A percentile compares a stretch with the other conserved stretches of the same genome.
Evolutionary conservation across 37 sponge, comb jelly and placozoan genomes (phyloP).

Genomic region (Cliona cf. orientalis): DNA sequence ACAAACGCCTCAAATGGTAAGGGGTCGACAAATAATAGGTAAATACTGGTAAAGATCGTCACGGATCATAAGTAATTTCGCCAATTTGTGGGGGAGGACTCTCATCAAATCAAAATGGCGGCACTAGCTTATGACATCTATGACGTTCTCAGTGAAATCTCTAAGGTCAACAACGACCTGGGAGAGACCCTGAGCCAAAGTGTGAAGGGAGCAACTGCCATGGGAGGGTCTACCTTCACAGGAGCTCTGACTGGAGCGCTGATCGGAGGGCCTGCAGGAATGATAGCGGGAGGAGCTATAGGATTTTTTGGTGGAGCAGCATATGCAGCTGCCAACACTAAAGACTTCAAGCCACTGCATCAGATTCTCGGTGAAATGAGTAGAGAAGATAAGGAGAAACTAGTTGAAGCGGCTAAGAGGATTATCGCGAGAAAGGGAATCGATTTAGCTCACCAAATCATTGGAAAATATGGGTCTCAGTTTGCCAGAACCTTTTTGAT

Average conservation of each 20-base stretch:
- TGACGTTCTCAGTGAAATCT: background rate
- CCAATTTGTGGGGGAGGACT: no score
- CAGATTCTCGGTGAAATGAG: background rate
- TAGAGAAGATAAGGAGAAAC: background rate
- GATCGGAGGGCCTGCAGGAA: background rate
- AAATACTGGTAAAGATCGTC: no score
- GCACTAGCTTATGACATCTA: no score
- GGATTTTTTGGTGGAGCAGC: background rate
- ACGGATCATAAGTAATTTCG: no score
- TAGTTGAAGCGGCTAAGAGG: background rate
- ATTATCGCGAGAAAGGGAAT: background rate
- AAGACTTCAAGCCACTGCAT: background rate
- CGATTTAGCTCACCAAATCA: background rate
- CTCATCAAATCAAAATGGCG: no score
- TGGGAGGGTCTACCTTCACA: background rate
- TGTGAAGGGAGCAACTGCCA: constrained; percentile 9
- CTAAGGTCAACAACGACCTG: constrained; percentile 3
- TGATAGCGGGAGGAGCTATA: constrained; percentile 3
- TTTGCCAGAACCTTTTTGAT: background rate
- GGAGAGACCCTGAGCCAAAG: background rate
- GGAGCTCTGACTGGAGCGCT: constrained; percentile 1
- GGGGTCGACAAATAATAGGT: no score
- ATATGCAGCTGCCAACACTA: background rate
- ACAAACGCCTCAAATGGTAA: no score
- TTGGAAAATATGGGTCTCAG: background rate